Evolutionary conservation across 2,113 vertebrate genomes (phyloP), one percentile per base, ranked within the genome.

Genomic region (Atrichornis clamosus): DNA sequence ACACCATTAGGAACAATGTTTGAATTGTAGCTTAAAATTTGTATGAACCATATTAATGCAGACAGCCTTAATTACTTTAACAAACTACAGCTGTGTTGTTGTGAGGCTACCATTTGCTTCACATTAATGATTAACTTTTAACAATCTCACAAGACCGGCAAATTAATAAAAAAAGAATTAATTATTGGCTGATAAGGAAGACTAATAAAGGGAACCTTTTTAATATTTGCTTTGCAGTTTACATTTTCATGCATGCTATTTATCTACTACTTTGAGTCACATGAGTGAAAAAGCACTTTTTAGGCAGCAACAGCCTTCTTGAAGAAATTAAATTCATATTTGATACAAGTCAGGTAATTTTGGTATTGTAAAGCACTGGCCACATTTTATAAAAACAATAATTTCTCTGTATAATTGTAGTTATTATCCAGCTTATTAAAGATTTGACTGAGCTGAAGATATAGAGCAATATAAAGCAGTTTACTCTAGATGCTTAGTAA

Each of bases 121-220:
- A 92, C 68, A 95, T 94, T 95, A 96, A 94, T 89, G 41, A 93
- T 88, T 94, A 97, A 95, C 94, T 94, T 96, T 95, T 81, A 96
- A 94, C 46, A 87, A 73, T 94, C 86, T 92, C 74, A 60, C 24
- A 94, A 95, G 84, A 88, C 83, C 33, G 84, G 47, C 32, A 95
- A 95, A 97, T 95, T 96, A 97, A 95, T 90, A 3, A 10, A 4
- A 17, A 37, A 92, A 72, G 1, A 92, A 88, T 83, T 93, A 41
- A 85, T 94, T 94, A 83, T 47, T 92, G 64, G 41, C 60, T 93
- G 94, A 91, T 93, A 96, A 93, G 46, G 22, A 84, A 76, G 89
- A 87, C 18, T 82, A 95, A 91, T 83, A 95, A 69, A 44, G 32
- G n/a, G 92, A 94, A 92, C 17, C 3, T 86, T 95, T 93, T 86